These are phyloP conservation scores for Dermatemys mawii DNA, from an alignment of 2,113 vertebrate genomes.

Conservation along the genomic window DNA sequence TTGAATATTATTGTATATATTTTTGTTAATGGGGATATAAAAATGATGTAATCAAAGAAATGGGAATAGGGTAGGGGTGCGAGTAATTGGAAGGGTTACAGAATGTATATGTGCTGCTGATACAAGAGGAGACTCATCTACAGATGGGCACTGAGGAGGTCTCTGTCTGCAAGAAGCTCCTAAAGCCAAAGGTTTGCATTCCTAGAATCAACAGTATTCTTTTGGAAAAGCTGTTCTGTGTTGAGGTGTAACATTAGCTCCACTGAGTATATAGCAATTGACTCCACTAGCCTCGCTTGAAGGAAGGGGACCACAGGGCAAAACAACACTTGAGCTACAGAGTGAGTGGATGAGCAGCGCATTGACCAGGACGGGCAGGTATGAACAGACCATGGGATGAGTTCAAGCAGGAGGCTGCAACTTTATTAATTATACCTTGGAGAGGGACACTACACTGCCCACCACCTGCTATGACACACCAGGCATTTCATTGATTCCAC, in stretches of 20 bases:
- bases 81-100: neutral
- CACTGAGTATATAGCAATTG: neutral
- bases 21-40: neutral
- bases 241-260: neutral
- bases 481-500: neutral
- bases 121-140: neutral
- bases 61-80: neutral
- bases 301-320: neutral
- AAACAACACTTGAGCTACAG: neutral
- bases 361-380: neutral
- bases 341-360: neutral
- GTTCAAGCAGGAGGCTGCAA: neutral
- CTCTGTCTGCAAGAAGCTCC: neutral
- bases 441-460: neutral
- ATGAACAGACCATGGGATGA: neutral
- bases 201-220: neutral
- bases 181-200: neutral
- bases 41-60: neutral
- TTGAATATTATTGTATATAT: neutral
- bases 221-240: neutral
- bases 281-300: neutral
- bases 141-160: too few species aligned
- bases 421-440: neutral
- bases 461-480: neutral
- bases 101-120: neutral